phyloP scores from a whole-genome alignment of 2,113 vertebrate genomes.

The Serilophus lunatus region DNA sequence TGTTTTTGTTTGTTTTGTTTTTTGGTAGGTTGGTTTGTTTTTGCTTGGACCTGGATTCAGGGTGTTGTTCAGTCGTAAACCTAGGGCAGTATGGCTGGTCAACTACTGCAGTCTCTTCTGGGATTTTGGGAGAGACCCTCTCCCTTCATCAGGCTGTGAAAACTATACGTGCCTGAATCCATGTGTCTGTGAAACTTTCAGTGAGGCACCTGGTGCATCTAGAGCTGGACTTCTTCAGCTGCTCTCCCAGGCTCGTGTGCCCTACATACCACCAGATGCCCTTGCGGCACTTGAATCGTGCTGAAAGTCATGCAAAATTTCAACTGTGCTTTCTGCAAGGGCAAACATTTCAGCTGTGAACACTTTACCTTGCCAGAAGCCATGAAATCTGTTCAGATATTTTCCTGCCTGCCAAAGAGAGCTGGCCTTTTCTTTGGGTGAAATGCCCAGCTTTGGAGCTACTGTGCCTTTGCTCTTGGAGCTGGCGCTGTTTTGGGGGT shows the following conservation, averaged over 20 bases:
- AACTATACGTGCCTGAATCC: background rate
- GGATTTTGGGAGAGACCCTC: background rate
- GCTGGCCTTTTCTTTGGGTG: constrained; percentile 14
- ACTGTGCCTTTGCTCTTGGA: background rate
- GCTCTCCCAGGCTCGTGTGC: background rate
- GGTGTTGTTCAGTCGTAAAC: background rate
- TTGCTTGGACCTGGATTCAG: background rate
- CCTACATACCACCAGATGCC: background rate
- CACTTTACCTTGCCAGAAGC: background rate
- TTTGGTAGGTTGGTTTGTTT: background rate
- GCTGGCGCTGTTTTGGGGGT: background rate
- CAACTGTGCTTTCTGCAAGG: background rate
- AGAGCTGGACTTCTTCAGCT: background rate
- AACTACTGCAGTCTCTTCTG: background rate
- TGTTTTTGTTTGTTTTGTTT: background rate
- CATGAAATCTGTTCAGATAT: background rate
- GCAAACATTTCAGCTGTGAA: constrained; percentile 6
- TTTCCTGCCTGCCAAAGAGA: constrained; percentile 24
- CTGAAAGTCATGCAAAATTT: background rate
- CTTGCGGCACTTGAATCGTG: background rate
- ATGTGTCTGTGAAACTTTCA: background rate
- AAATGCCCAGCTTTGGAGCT: background rate
- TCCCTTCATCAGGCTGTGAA: background rate
- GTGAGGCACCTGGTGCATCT: background rate
- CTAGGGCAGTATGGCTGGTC: background rate